Percentiles rank a stretch among this genome's conserved stretches.
Evolutionary conservation across 2,797 vertebrate genomes (phyloP).

Genomic region (Sciaenops ocellatus): DNA sequence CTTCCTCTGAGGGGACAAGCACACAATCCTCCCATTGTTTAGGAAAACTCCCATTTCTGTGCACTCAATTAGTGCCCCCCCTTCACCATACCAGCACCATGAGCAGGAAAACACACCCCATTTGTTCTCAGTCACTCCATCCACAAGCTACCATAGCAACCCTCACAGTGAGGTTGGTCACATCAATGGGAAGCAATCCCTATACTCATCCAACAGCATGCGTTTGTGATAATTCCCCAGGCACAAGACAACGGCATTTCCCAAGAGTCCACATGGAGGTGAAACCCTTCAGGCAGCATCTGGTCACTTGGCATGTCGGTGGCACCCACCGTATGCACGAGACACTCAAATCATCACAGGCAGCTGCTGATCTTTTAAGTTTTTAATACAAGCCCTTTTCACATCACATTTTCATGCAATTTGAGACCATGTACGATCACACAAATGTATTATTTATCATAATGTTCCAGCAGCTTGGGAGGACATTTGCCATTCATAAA

Average conservation of each 20-base stretch:
- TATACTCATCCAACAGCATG: constrained; percentile 61
- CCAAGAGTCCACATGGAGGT: constrained; percentile 52
- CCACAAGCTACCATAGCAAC: constrained; percentile 81
- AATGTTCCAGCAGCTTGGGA: constrained; percentile 23
- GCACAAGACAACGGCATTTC: constrained; percentile 40
- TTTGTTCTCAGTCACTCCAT: constrained; percentile 82
- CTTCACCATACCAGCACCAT: constrained; percentile 72
- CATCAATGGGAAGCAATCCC: constrained; percentile 69
- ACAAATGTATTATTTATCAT: not conserved
- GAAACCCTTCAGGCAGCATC: constrained; percentile 43
- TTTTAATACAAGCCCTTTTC: constrained; percentile 47
- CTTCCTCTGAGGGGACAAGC: constrained; percentile 37
- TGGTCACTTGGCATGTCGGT: constrained; percentile 31
- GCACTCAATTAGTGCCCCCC: constrained; percentile 78
- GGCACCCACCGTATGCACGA: constrained; percentile 25
- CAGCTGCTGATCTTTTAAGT: not conserved
- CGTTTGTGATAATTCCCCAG: constrained; percentile 50
- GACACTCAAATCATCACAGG: constrained; percentile 19
- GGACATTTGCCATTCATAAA: constrained; percentile 39
- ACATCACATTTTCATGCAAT: not conserved
- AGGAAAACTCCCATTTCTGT: constrained; percentile 56
- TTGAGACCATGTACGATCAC: constrained; percentile 1
- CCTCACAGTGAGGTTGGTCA: constrained; percentile 64
- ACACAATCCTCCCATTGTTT: constrained; percentile 81
- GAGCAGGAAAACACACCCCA: constrained; percentile 76